These are phyloP conservation scores for Pandemis heparana DNA, from an alignment of 2,888 invertebrate species.

Conservation along the genomic window DNA sequence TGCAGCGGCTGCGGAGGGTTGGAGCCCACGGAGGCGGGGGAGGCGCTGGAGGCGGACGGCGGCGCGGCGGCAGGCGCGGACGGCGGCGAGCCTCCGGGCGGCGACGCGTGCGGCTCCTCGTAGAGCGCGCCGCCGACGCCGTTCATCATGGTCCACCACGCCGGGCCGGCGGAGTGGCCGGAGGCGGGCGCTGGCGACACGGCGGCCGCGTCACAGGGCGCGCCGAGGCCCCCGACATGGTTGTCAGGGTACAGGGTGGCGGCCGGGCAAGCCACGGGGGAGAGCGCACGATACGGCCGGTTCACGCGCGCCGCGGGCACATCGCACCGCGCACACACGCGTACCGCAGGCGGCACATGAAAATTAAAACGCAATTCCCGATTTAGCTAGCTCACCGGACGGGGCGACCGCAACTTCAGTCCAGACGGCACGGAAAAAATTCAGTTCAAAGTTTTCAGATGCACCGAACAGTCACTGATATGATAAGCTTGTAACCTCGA, in stretches of 20 bases:
- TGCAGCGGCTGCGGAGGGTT: slow-evolving; percentile 92
- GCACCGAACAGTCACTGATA: slow-evolving; percentile 72
- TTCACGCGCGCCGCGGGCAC: slow-evolving; percentile 84
- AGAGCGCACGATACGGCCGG: slow-evolving; percentile 75
- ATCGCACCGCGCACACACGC: slow-evolving; percentile 83
- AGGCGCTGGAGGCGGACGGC: slow-evolving; percentile 83
- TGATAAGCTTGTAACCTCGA: slow-evolving; percentile 61
- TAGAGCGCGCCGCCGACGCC: slow-evolving; percentile 91
- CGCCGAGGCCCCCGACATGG: slow-evolving; percentile 88
- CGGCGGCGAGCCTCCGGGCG: slow-evolving; percentile 86
- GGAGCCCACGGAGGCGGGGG: slow-evolving; percentile 87
- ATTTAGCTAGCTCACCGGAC: slow-evolving; percentile 81
- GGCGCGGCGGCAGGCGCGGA: slow-evolving; percentile 90
- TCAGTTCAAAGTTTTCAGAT: slow-evolving; percentile 49
- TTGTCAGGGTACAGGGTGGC: slow-evolving; percentile 94
- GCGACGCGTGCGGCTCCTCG: slow-evolving; percentile 89
- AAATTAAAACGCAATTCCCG: slow-evolving; percentile 83
- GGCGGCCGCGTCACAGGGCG: slow-evolving; percentile 89
- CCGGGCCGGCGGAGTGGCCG: slow-evolving; percentile 93
- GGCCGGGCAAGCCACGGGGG: slow-evolving; percentile 92
- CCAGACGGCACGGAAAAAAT: slow-evolving; percentile 27
- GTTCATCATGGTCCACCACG: slow-evolving; percentile 95
- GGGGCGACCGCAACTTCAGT: slow-evolving; percentile 48
- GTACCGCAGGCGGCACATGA: slow-evolving; percentile 82
- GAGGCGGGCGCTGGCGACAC: slow-evolving; percentile 92